phyloP scores from a whole-genome alignment of 2,113 vertebrate species.

The Gracilinanus agilis region DNA sequence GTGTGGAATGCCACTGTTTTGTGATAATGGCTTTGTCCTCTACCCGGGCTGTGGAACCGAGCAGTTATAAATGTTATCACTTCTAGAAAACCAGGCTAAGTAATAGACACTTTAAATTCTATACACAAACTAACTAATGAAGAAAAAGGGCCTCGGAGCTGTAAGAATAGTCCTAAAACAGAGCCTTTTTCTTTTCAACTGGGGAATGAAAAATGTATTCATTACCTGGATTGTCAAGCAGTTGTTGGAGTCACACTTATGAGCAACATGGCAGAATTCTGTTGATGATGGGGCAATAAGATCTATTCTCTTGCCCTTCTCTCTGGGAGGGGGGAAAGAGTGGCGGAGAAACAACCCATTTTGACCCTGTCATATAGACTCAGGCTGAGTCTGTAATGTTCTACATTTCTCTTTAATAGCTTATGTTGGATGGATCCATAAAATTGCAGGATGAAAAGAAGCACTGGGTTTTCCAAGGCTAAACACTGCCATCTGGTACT shows the following conservation, averaged over 20 bases:
- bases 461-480: neutral
- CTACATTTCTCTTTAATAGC: neutral
- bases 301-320: neutral
- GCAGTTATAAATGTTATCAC: neutral
- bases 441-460: neutral
- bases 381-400: neutral
- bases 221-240: neutral
- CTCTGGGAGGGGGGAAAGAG: neutral
- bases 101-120: neutral
- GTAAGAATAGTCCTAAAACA: slow-evolving; percentile 1
- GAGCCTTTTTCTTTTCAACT: neutral
- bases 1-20: neutral
- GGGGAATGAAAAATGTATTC: slow-evolving; percentile 5
- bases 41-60: neutral
- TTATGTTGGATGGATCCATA: neutral
- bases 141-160: neutral
- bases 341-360: neutral
- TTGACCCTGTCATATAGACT: neutral
- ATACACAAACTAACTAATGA: neutral
- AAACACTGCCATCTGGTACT: neutral
- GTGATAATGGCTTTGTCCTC: neutral
- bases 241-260: neutral
- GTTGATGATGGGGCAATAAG: neutral
- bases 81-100: neutral
- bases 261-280: neutral